Conservation (phyloP, 2,113 vertebrate genomes). For the Pithys albifrons region DNA sequence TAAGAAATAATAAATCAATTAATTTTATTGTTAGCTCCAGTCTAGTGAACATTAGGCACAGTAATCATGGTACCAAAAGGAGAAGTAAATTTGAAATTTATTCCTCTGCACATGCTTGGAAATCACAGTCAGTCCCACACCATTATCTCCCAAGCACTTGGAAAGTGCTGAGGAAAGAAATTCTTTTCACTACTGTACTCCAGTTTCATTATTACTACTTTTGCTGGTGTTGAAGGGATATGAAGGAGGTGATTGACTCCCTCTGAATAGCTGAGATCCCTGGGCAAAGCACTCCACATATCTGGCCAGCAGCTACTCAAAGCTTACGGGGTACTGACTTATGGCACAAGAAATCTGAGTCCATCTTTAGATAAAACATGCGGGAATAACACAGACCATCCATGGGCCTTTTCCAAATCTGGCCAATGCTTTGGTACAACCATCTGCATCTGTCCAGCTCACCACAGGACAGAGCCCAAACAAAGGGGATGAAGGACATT, state of each 20-base stretch:
- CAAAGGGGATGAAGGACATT: fast-evolving
- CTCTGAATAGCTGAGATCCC: background rate
- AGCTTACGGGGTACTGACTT: background rate
- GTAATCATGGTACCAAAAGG: background rate
- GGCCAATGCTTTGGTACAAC: background rate
- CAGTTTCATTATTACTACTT: background rate
- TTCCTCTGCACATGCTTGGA: background rate
- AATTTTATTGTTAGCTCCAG: background rate
- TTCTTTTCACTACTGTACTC: background rate
- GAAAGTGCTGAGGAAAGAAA: background rate
- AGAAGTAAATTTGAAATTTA: background rate
- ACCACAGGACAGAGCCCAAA: background rate
- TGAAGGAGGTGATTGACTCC: background rate
- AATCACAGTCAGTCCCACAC: background rate
- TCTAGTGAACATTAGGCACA: background rate
- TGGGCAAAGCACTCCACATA: background rate
- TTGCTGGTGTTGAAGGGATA: background rate
- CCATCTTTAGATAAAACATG: background rate
- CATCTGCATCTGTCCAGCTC: background rate
- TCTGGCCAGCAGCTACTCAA: background rate
- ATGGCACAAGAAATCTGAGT: fast-evolving
- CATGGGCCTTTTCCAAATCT: background rate
- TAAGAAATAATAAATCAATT: background rate
- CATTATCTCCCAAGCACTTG: background rate
- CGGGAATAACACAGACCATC: background rate